Evolutionary conservation across 2,888 invertebrate genomes (phyloP).

Genomic region (Leptinotarsa juncta): DNA sequence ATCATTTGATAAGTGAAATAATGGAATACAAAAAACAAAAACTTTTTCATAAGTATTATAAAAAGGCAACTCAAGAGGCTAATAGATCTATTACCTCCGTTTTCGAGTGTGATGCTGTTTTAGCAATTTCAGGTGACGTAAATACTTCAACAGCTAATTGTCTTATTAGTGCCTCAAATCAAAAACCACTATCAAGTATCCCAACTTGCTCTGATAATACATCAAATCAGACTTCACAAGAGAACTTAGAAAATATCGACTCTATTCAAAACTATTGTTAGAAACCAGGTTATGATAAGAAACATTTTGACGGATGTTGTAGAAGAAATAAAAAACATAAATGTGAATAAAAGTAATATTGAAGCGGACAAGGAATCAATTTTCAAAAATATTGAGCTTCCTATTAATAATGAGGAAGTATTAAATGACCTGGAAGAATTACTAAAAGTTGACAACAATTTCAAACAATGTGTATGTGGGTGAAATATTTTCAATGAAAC

Average conservation of each 20-base stretch:
- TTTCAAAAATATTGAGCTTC: background rate
- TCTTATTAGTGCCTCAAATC: background rate
- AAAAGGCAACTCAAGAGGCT: background rate
- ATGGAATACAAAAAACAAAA: background rate
- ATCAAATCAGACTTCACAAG: background rate
- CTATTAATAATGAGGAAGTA: background rate
- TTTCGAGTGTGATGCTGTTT: background rate
- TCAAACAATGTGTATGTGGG: background rate
- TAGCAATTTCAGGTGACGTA: background rate
- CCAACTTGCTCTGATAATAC: background rate
- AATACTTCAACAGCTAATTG: background rate
- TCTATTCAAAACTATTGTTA: background rate
- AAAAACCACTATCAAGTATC: background rate
- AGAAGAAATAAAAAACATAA: background rate
- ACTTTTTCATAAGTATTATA: background rate
- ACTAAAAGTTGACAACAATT: background rate
- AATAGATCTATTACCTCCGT: background rate
- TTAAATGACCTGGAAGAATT: background rate
- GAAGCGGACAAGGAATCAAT: background rate
- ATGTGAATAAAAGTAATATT: background rate
- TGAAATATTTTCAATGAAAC: background rate
- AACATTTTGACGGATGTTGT: background rate
- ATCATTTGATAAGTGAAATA: background rate
- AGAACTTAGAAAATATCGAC: background rate
- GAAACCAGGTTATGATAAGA: background rate